Percentiles rank a stretch among this genome's conserved stretches.
Conservation (phyloP, 1,140 invertebrate species). For the Cyclina sinensis region DNA sequence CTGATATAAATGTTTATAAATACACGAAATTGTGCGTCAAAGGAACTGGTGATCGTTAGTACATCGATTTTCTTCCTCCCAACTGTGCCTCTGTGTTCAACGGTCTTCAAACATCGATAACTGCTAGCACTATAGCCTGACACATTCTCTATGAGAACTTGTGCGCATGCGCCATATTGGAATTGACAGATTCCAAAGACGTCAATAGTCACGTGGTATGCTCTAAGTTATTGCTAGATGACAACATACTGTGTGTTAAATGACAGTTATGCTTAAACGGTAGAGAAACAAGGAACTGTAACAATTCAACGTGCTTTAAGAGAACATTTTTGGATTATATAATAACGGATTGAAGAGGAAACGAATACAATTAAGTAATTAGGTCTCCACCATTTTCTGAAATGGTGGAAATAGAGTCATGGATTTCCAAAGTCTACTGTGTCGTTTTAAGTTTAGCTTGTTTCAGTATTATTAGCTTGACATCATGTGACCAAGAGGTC, state of each 20-base stretch:
- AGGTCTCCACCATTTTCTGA: slow-evolving; percentile 31
- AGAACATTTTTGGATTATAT: not conserved
- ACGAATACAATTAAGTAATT: not conserved
- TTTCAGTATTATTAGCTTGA: slow-evolving; percentile 21
- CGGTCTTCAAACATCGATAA: slow-evolving; percentile 32
- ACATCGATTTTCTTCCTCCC: slow-evolving; percentile 40
- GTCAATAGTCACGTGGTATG: slow-evolving; percentile 66
- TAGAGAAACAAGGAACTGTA: not conserved
- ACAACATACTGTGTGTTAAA: slow-evolving; percentile 50
- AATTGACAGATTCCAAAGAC: slow-evolving; percentile 58
- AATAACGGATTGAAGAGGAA: not conserved
- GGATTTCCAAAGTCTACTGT: slow-evolving; percentile 26
- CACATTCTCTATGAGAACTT: slow-evolving; percentile 4
- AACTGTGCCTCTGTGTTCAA: slow-evolving; percentile 24
- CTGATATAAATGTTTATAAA: slow-evolving; percentile 20
- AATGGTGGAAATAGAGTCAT: slow-evolving; percentile 60
- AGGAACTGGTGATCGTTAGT: slow-evolving; percentile 18
- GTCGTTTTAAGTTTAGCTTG: slow-evolving; percentile 40
- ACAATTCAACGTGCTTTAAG: not conserved
- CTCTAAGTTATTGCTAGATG: slow-evolving; percentile 35
- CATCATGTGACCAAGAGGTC: slow-evolving; percentile 53
- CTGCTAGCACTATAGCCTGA: slow-evolving; percentile 11
- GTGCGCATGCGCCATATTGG: slow-evolving; percentile 55
- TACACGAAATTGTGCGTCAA: slow-evolving; percentile 34
- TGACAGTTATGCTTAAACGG: slow-evolving; percentile 15